These are phyloP conservation scores for Sesia bembeciformis DNA, from an alignment of 2,888 invertebrate genomes.

Conservation along the genomic window DNA sequence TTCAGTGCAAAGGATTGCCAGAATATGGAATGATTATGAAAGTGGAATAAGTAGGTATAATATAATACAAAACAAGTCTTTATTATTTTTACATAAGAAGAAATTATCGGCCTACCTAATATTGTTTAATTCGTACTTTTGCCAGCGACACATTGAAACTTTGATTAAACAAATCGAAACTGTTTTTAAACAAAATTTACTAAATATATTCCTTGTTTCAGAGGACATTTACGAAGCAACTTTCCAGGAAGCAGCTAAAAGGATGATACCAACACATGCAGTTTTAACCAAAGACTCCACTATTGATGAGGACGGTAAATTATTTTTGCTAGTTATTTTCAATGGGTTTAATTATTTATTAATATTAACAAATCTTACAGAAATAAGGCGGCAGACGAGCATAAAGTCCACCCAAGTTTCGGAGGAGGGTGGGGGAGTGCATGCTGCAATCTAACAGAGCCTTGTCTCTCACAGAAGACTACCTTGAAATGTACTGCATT, in stretches of 20 bases:
- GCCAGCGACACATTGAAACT: background rate
- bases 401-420: too few species aligned
- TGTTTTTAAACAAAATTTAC: background rate
- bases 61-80: background rate
- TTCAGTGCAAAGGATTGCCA: conserved; percentile 43
- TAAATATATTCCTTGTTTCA: conserved; percentile 21
- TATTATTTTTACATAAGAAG: too few species aligned
- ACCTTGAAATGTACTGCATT: too few species aligned
- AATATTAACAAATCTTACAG: background rate
- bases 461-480: too few species aligned
- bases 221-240: conserved; percentile 43
- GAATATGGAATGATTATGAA: conserved; percentile 57
- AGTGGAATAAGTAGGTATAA: conserved; percentile 51
- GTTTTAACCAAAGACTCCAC: conserved; percentile 45
- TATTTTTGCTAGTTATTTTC: too few species aligned
- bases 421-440: too few species aligned
- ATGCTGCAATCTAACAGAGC: too few species aligned
- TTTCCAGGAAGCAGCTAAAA: conserved; percentile 27
- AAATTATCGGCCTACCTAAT: background rate
- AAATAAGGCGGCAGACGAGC: too few species aligned
- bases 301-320: conserved; percentile 42
- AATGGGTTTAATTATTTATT: background rate
- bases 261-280: conserved; percentile 13
- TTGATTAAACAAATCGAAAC: background rate
- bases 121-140: background rate